Evolutionary conservation across 2,888 invertebrate genomes (phyloP), one percentile per base, ranked within the genome.

Genomic region (Aporophyla nigra): DNA sequence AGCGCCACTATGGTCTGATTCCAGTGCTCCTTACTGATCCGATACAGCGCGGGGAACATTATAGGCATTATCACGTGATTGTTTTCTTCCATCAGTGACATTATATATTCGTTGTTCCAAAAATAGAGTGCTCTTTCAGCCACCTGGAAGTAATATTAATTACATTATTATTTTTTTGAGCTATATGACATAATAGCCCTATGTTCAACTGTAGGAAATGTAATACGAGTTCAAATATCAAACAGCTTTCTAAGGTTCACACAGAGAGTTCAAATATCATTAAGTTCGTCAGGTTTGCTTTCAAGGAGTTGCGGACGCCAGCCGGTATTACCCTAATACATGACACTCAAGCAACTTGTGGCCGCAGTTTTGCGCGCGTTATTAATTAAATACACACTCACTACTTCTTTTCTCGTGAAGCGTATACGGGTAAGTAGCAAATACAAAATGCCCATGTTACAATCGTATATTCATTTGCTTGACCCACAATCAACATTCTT

Each of bases 61-160:
- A 99, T 99, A 90, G 99, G 99, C 98, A 99, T 98, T 94, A 99
- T 99, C 93, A 99, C 98, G 95, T 98, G 98, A 95, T 99, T 99
- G 97, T 99, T 99, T 95, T 99, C 99, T 95, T 99, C 99, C 97
- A 99, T 99, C 96, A 99, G 97, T 86, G 99, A 99, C 98, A 99
- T 98, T 93, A 99, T 99, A 97, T 99, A 99, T 97, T 99, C 99
- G 97, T 99, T 99, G 98, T 99, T 99, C 99, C 99, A 99, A 97
- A 99, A 99, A 97, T 99, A 99, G 89, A 99, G 97, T 91, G 99
- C 99, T 95, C 99, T 98, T 96, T 99, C 99, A 86, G 99, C 99
- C 93, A 99, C 99, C 99, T 99, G 93, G 2, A 96, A 86, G n/a
- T 27, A 80, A 78, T 21, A 12, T 54, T 61, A 9, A 40, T 43